Evolutionary conservation across 2,888 invertebrate genomes (phyloP), one percentile per base, ranked within the genome.

Genomic region (Lochmaea capreae): DNA sequence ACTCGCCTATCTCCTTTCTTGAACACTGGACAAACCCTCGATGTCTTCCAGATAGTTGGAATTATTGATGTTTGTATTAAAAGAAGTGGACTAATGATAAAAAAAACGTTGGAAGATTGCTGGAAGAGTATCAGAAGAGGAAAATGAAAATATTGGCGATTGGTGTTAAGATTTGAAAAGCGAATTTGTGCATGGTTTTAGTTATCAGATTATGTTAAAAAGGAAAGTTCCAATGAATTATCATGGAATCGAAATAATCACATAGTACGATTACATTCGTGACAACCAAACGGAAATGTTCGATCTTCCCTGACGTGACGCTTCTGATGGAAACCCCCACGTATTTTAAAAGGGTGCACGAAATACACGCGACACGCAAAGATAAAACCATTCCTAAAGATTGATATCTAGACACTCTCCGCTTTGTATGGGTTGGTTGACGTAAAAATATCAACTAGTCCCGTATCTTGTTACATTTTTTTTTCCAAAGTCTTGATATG

Each of bases 311-410:
- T 70, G 70, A 70, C 26, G 73, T 69, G 65, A 58, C 65, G 67
- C 73, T 67, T 59, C 72, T 73, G 72, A 42, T 57, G 39, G 59
- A 57, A 65, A 63, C 73, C 73, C 74, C 72, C 76, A 74, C 74
- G 74, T 76, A 63, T 39, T 63, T 63, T 63, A 66, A 73, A 70
- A 70, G 68, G 52, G 70, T 39, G 69, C 74, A 76, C 74, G 76
- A 76, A 74, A 74, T 76, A 72, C 76, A 68, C 62, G 71, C 71
- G 65, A 72, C 76, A 76, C 76, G 76, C 76, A 67, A 76, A 76
- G 76, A 74, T 76, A 76, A 76, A 68, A 72, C 72, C 72, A 63
- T 74, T 76, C 68, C 67, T 63, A 62, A 71, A 76, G 74, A 76
- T 76, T 76, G 76, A 72, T 76, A 74, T 74, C 74, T 72, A 70